Conservation (phyloP, 1,140 invertebrate genomes). For the Orchesella cincta region DNA sequence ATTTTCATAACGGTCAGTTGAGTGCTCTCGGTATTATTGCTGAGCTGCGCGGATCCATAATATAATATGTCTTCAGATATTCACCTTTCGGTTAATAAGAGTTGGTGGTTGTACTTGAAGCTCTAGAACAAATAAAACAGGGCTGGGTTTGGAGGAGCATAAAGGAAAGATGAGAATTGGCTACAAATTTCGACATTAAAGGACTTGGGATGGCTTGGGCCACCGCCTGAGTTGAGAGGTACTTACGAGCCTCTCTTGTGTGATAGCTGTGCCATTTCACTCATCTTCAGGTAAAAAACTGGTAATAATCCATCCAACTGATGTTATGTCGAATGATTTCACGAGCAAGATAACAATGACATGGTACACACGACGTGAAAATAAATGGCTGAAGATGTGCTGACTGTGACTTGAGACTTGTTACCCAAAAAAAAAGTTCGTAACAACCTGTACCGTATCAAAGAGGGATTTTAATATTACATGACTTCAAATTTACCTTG, state of each 20-base stretch:
- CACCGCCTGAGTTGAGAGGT: conserved; percentile 24
- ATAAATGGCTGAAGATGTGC: conserved; percentile 36
- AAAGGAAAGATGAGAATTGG: neutral
- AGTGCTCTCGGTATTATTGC: neutral
- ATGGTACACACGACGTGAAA: conserved; percentile 43
- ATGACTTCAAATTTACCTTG: neutral
- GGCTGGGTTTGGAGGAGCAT: conserved; percentile 11
- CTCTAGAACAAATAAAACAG: conserved; percentile 18
- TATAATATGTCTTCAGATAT: neutral
- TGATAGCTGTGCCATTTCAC: conserved; percentile 5
- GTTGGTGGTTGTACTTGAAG: too few species aligned
- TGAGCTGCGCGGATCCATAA: neutral
- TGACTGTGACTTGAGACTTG: neutral
- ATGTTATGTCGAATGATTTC: conserved; percentile 30
- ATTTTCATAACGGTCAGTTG: conserved; percentile 7
- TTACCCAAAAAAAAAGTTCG: neutral
- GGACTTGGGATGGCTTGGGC: conserved; percentile 1
- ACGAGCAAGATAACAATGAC: conserved; percentile 42
- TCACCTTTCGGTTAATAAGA: neutral
- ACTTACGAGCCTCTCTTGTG: conserved; percentile 10
- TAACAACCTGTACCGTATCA: neutral
- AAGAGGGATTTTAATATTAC: neutral
- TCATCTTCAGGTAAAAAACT: neutral
- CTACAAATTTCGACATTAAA: conserved; percentile 22
- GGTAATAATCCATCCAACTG: neutral